These are phyloP conservation scores for Alsophila aescularia DNA, from an alignment of 2,888 invertebrate species.

Conservation along the genomic window DNA sequence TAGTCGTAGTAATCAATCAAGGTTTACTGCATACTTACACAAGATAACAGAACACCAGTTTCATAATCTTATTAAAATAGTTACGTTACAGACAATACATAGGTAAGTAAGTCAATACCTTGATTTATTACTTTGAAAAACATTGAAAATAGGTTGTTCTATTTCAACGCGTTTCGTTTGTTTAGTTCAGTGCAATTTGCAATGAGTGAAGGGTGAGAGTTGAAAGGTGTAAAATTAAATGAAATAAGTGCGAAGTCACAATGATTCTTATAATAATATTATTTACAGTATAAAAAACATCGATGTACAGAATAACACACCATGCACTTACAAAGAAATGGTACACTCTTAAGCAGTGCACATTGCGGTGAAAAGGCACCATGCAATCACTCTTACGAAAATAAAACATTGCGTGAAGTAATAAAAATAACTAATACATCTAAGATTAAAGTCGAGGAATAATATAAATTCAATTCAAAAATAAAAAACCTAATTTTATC, in stretches of 20 bases:
- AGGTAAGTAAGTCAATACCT: slow-evolving; percentile 14
- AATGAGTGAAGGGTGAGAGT: slow-evolving; percentile 65
- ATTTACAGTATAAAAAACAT: slow-evolving; percentile 75
- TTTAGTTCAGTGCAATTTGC: slow-evolving; percentile 35
- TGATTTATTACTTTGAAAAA: slow-evolving; percentile 16
- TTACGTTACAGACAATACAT: background rate
- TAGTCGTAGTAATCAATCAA: slow-evolving; percentile 22
- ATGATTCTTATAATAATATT: slow-evolving; percentile 78
- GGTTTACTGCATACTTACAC: slow-evolving; percentile 14
- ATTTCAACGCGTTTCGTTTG: slow-evolving; percentile 14
- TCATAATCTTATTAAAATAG: background rate
- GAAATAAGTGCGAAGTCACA: slow-evolving; percentile 81
- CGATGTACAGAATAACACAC: slow-evolving; percentile 77
- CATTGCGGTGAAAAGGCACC: slow-evolving; percentile 74
- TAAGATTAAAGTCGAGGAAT: slow-evolving; percentile 41
- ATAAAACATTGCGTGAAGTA: slow-evolving; percentile 47
- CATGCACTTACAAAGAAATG: slow-evolving; percentile 81
- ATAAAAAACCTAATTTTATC: slow-evolving; percentile 52
- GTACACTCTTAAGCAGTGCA: slow-evolving; percentile 77
- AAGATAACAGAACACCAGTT: background rate
- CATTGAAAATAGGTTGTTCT: background rate
- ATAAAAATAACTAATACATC: slow-evolving; percentile 56
- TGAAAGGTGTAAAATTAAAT: slow-evolving; percentile 73
- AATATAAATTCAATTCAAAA: slow-evolving; percentile 43
- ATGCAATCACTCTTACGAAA: slow-evolving; percentile 60